Base-by-base conservation (phyloP, 2,797 vertebrate species). In the Bucorvus abyssinicus region DNA sequence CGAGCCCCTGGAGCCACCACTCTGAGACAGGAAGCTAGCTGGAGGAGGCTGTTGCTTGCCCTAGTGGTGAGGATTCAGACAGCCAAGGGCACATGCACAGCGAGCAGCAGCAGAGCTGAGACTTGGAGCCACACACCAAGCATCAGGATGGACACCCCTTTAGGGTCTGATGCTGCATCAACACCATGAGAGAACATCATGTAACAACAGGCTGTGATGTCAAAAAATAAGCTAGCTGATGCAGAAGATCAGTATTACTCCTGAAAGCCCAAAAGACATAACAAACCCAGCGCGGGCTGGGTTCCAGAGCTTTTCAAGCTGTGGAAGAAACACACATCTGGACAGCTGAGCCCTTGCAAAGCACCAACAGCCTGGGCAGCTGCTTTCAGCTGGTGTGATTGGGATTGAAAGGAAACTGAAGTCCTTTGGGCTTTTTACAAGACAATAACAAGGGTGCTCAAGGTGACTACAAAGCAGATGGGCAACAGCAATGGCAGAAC, bases 1-100 rank as follows among this genome's bases (percentile, higher is more conserved):
- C 0, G 0, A 89, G 59, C 30, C 27, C 29, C 45, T 49, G 44
- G 27, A 90, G 56, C 40, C 0, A 0, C 22, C 2, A 3, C 49
- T 29, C 29, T 0, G 0, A 29, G n/a, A 2, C 2, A 0, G 36
- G 53, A 64, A 13, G 44, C 61, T 81, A 30, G 36, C 16, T 55
- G 27, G 27, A n/a, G 42, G 45, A 79, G 26, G 23, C 1, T 4
- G 8, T 15, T 7, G 3, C 27, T 55, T 5, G 2, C 16, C 18
- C 52, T 65, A 16, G 7, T 26, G 57, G 13, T 0, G 0, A 81
- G 36, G 40, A 44, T 49, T 59, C 49, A 30, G 12, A 42, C 6
- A 6, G 40, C n/a, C 10, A 6, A 47, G 23, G 27, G 6, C n/a
- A 55, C 3, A 2, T 1, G 64, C 17, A 34, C 13, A 53, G 14